Evolutionary conservation across 1,140 invertebrate genomes (phyloP).

Genomic region (Paracyclopina nana): DNA sequence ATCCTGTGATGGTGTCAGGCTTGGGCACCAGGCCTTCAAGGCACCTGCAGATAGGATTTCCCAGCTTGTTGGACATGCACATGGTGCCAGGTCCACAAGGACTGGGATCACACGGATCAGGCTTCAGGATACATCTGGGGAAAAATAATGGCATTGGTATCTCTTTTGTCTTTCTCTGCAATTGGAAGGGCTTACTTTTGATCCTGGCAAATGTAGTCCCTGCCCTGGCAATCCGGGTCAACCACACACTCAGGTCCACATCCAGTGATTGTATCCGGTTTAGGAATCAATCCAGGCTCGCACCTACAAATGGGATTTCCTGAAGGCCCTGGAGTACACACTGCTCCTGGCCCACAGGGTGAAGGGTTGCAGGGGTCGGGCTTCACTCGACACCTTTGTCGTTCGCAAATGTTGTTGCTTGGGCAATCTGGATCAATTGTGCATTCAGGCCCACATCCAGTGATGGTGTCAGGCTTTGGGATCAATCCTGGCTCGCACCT

Average conservation of each 20-base stretch:
- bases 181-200: constrained; percentile 38
- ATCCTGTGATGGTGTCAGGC: constrained; percentile 26
- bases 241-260: constrained; percentile 49
- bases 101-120: constrained; percentile 28
- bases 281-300: constrained; percentile 5
- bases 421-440: constrained; percentile 25
- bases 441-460: constrained; percentile 21
- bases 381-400: background rate
- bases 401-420: background rate
- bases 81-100: constrained; percentile 51
- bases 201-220: constrained; percentile 31
- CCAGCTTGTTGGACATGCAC: constrained; percentile 41
- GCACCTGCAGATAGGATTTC: constrained; percentile 50
- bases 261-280: constrained; percentile 20
- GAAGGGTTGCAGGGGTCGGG: constrained; percentile 44
- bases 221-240: constrained; percentile 41
- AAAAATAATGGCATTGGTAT: background rate
- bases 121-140: constrained; percentile 38
- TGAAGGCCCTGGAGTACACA: constrained; percentile 28
- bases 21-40: constrained; percentile 7
- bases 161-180: constrained; percentile 23
- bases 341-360: constrained; percentile 51
- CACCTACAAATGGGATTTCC: constrained; percentile 13
- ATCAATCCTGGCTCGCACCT: constrained; percentile 29
- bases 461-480: constrained; percentile 17